Base-by-base conservation (phyloP, 2,888 invertebrate genomes). In the Pollenia angustigena region DNA sequence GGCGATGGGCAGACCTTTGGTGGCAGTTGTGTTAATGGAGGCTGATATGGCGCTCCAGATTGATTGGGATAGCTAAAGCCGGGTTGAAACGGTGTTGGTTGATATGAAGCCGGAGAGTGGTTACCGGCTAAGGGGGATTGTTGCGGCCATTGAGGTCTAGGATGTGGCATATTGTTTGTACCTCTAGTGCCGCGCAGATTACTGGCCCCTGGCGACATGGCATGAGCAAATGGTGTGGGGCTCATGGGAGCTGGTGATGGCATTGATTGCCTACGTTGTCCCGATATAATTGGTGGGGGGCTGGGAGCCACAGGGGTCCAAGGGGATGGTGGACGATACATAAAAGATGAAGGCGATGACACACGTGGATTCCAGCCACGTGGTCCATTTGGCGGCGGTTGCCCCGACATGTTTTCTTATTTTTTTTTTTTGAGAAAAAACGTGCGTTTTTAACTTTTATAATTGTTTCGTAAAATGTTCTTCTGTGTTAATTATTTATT, bases 251-350 rank as follows among this genome's bases (percentile, higher is more conserved):
- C 89, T 50, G 88, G 90, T 48, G 89, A 90, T 48, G 88, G 94
- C 94, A 89, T 87, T 3, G 90, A 94, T 91, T 88, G 94, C 90
- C 94, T 94, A 88, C 95, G 93, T 32, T 95, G 95, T 66, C 95
- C 95, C 69, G 96, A 95, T 90, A 96, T 95, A 86, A 95, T 94
- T 4, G 96, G 96, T n/a, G 96, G 96, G 1, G 96, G 96, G 89
- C 96, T 96, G 1, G 96, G 96, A 10, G 95, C 93, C 42, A 90
- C 90, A 64, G 90, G 90, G 1, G 93, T 92, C 94, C 96, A 97
- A 69, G 97, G 96, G 52, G 97, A 96, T 14, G 96, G 95, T 48
- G 97, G 96, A 50, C 96, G 95, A 93, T 95, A 97, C 90, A 96
- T 95, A 88, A 95, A 95, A 3, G 94, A 94, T 58, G 95, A 95